Evolutionary conservation across 2,888 invertebrate species (phyloP).

Genomic region (Heliconius charithonia): DNA sequence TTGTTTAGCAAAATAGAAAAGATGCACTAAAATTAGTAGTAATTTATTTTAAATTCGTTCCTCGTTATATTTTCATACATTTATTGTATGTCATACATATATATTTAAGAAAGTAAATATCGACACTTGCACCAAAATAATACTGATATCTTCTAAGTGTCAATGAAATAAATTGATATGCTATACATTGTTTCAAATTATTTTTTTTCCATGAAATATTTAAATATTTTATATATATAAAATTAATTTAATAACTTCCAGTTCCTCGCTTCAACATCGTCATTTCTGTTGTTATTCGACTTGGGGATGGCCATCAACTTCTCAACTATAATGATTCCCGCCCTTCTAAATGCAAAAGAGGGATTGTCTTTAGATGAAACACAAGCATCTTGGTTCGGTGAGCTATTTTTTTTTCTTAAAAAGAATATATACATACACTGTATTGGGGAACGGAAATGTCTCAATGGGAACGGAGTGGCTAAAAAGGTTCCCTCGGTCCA

Average conservation of each 20-base stretch:
- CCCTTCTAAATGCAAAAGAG: conserved; percentile 72
- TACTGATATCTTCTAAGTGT: not conserved
- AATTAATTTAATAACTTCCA: conserved; percentile 49
- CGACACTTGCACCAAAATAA: not conserved
- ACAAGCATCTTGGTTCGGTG: conserved; percentile 85
- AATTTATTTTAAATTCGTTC: no score
- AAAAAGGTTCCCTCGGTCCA: no score
- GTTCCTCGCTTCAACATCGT: conserved; percentile 81
- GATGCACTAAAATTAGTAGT: no score
- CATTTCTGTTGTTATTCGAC: conserved; percentile 80
- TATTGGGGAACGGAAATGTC: no score
- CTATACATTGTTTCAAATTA: not conserved
- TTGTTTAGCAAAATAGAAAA: no score
- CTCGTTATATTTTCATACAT: no score
- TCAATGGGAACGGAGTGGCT: no score
- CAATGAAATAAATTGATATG: not conserved
- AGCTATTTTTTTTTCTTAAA: conserved; percentile 44
- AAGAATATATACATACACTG: not conserved
- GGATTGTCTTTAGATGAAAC: conserved; percentile 74
- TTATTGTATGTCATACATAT: not conserved
- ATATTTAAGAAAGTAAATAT: not conserved
- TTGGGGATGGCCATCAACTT: conserved; percentile 83
- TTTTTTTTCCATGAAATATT: no score
- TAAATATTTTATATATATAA: no score
- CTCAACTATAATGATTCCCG: conserved; percentile 82